Conservation (phyloP, 92 coral and sea anemone species). For the Muricea muricata region DNA sequence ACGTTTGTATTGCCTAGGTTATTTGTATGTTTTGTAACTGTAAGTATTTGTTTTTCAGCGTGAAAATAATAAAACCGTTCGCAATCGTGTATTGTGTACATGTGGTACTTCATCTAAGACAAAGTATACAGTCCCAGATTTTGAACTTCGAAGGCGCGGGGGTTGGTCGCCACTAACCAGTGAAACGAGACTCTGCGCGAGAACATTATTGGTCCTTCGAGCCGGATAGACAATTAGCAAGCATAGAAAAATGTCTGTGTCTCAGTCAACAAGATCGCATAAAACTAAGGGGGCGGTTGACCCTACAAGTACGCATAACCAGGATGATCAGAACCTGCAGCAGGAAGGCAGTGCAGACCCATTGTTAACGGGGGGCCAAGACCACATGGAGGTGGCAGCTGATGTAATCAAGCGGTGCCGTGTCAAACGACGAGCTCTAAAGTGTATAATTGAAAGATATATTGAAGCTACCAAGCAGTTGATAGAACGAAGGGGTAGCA, state of each 20-base stretch:
- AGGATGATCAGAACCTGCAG: background rate
- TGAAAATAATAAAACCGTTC: too few relatives aligned
- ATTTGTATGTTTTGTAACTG: too few relatives aligned
- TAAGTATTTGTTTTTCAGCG: too few relatives aligned
- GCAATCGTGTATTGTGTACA: too few relatives aligned
- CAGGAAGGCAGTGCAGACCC: background rate
- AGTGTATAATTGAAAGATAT: background rate
- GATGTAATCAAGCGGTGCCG: background rate
- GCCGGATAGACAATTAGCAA: background rate
- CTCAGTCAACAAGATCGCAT: background rate
- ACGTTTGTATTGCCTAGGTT: too few relatives aligned
- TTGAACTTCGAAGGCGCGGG: background rate
- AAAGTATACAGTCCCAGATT: too few relatives aligned
- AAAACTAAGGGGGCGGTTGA: background rate
- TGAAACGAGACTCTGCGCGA: background rate
- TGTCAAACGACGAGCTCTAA: background rate
- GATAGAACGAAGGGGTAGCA: background rate
- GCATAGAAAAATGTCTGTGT: background rate
- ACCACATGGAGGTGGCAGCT: background rate
- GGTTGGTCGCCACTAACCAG: background rate
- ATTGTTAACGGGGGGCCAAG: background rate
- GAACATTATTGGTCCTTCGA: background rate
- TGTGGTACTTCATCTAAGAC: too few relatives aligned
- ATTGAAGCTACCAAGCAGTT: background rate
- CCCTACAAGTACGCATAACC: background rate